Percentiles rank a stretch among this genome's conserved stretches.
phyloP scores from a whole-genome alignment of 2,113 vertebrate species.

The Muntiacus muntjak region DNA sequence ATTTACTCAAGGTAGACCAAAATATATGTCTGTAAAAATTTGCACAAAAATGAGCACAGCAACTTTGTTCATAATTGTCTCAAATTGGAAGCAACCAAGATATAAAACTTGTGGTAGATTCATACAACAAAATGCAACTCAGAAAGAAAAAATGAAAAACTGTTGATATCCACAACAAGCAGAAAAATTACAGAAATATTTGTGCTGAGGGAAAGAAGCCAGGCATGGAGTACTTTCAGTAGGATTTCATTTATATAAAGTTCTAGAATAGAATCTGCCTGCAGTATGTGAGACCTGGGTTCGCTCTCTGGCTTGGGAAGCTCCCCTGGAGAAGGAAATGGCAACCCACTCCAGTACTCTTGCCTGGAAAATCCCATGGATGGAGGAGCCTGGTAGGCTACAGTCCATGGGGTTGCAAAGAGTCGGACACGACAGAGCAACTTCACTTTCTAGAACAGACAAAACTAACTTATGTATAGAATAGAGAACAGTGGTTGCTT shows the following conservation, averaged over 20 bases:
- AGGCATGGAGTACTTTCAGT: too few species aligned
- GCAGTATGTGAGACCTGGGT: neutral
- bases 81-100: neutral
- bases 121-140: neutral
- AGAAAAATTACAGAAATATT: neutral
- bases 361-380: neutral
- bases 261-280: neutral
- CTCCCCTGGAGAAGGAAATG: neutral
- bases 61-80: neutral
- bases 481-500: neutral
- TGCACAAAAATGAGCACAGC: rapidly evolving
- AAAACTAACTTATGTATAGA: neutral
- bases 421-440: neutral
- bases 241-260: neutral
- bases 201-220: neutral
- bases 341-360: neutral
- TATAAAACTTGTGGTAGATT: neutral
- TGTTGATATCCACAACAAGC: neutral
- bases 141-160: neutral
- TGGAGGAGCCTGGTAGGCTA: neutral
- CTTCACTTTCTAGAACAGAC: neutral
- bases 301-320: neutral
- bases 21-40: neutral
- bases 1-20: neutral
- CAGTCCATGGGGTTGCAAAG: neutral